Conservation (phyloP, 1,140 invertebrate species). For the Vanessa tameamea region DNA sequence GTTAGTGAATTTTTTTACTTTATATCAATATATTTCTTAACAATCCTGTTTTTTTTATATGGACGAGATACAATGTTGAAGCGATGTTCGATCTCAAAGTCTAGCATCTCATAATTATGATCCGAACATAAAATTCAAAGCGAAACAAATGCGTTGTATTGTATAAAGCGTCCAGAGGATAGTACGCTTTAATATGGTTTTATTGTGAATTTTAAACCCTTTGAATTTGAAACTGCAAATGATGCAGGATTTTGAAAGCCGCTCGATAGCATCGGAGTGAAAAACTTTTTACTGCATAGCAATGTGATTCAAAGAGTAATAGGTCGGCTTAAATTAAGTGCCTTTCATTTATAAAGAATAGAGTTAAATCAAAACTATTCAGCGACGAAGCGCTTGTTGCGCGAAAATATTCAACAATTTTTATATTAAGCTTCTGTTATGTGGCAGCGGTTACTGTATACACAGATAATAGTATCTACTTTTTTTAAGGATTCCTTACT, state of each 20-base stretch:
- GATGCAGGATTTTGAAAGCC: slow-evolving; percentile 36
- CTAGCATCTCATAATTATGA: neutral
- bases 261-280: slow-evolving; percentile 28
- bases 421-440: neutral
- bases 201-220: slow-evolving; percentile 39
- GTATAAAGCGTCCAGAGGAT: slow-evolving; percentile 1
- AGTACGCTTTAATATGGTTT: slow-evolving; percentile 31
- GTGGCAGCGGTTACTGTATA: no score
- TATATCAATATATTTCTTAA: no score
- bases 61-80: neutral
- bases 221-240: slow-evolving; percentile 40
- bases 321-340: slow-evolving; percentile 31
- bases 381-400: neutral
- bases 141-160: neutral
- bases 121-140: neutral
- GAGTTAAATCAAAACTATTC: slow-evolving; percentile 18
- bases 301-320: slow-evolving; percentile 25
- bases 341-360: slow-evolving; percentile 33
- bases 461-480: no score
- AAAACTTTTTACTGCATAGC: slow-evolving; percentile 26
- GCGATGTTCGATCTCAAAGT: neutral
- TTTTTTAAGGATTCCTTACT: no score
- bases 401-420: neutral
- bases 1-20: no score
- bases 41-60: no score